Base-by-base conservation (phyloP, 2,888 invertebrate genomes). In the Dicyrtoma fusca region DNA sequence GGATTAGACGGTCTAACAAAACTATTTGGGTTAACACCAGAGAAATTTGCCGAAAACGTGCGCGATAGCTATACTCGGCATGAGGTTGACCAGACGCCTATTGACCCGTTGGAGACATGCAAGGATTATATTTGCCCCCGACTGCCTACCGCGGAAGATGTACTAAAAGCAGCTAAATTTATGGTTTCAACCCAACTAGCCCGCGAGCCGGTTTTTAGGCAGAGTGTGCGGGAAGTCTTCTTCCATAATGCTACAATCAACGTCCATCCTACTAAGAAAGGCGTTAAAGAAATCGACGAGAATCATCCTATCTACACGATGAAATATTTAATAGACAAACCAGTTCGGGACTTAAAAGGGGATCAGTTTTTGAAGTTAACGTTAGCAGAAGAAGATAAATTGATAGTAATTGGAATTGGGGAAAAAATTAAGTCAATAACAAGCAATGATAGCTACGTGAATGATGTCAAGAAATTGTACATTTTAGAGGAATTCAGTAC, bases 181-280 rank as follows among this genome's bases (percentile, higher is more conserved):
- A 95, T 99, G 91, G 94, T 97, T 25, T 95, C 97, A 0, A 90
- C 92, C 76, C 97, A 98, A 84, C 85, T 99, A 69, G 92, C 96
- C 0, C 88, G 94, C 65, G 97, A 97, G 83, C 98, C 98, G 0
- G 84, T 92, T 74, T 89, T 98, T 10, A 87, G 97, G 0, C 90
- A 91, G 81, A 90, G 91, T 79, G 88, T 96, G 10, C 86, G 97
- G 0, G 94, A 94, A 83, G 90, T 91, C 57, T 92, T 92, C 83
- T 91, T 92, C 81, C 96, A 96, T 83, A 87, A 95, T 13, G 96
- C 95, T 3, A 92, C 92, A 77, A 83, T 99, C 73, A 87, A 87
- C 74, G 90, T 93, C 0, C 83, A 84, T 0, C 96, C 98, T 0
- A 98, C 97, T 0, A 92, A 92, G 82, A 91, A 92, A 78, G 99